These are phyloP conservation scores for Limenitis camilla DNA, from an alignment of 2,888 invertebrate genomes.

Conservation along the genomic window DNA sequence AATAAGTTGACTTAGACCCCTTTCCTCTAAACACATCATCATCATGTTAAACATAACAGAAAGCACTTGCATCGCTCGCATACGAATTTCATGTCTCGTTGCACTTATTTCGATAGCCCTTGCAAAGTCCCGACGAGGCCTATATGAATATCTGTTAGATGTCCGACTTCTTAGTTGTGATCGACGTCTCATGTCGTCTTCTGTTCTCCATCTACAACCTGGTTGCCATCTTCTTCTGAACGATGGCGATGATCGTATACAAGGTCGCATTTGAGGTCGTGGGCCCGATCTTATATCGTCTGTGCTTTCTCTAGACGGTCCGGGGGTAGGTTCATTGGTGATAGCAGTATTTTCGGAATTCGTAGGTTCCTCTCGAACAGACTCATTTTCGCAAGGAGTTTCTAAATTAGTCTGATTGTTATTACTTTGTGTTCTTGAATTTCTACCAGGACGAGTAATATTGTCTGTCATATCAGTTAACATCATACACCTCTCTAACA, in stretches of 20 bases:
- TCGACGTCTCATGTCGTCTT: slow-evolving; percentile 50
- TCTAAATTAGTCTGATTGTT: slow-evolving; percentile 35
- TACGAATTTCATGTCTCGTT: slow-evolving; percentile 64
- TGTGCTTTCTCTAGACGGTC: slow-evolving; percentile 28
- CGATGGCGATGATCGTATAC: slow-evolving; percentile 36
- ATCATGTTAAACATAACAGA: slow-evolving; percentile 72
- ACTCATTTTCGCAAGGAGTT: slow-evolving; percentile 27
- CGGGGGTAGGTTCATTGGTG: slow-evolving; percentile 28
- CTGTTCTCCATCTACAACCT: slow-evolving; percentile 49
- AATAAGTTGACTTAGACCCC: slow-evolving; percentile 61
- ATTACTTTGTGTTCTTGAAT: slow-evolving; percentile 27
- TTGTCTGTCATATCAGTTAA: slow-evolving; percentile 54
- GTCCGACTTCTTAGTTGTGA: slow-evolving; percentile 38
- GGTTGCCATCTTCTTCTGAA: slow-evolving; percentile 44
- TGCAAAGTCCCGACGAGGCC: slow-evolving; percentile 49
- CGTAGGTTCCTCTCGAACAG: slow-evolving; percentile 19
- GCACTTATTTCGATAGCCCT: slow-evolving; percentile 58
- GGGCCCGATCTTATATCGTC: slow-evolving; percentile 25
- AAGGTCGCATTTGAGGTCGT: slow-evolving; percentile 33
- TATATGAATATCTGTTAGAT: slow-evolving; percentile 39
- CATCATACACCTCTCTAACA: slow-evolving; percentile 63
- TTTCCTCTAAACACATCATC: slow-evolving; percentile 69
- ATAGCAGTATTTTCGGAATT: slow-evolving; percentile 11
- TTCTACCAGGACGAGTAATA: slow-evolving; percentile 35
- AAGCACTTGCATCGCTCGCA: slow-evolving; percentile 66